Evolutionary conservation across 2,113 vertebrate genomes (phyloP), one percentile per base, ranked within the genome.

Genomic region (Dascyllus trimaculatus): DNA sequence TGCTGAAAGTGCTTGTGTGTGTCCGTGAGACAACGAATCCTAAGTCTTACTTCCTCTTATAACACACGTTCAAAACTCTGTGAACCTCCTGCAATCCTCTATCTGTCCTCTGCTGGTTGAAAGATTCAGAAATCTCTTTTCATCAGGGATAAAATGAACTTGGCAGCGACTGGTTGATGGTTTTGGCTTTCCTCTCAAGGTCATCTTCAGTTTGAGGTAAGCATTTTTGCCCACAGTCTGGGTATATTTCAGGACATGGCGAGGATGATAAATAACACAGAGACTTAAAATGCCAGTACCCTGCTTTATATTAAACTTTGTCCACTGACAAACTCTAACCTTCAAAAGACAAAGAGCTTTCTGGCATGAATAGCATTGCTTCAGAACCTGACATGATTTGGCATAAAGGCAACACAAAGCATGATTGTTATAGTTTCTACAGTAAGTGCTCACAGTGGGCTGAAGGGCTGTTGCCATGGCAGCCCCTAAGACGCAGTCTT

Each of bases 71-170:
- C 48, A 66, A 77, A 81, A 48, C 62, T 65, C 45, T 49, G 49
- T 62, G 67, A 77, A 80, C 71, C 32, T 71, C 45, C 70, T 84
- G 78, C 88, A 86, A 85, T 54, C 70, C 26, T 63, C 66, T 58
- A 56, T 82, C 52, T 74, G 82, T 69, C 54, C 74, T 62, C 43
- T 81, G 72, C 38, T 54, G 77, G 54, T 46, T 82, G 84, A 91
- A 82, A 71, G 85, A 61, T 64, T 67, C 58, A 70, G 38, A 81
- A 83, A 80, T 43, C 75, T 56, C 58, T 79, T 92, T 90, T 93
- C 89, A 87, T 85, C 84, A 46, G 58, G 45, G 62, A 76, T 84
- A 52, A 91, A 89, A 91, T 90, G 29, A 91, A 78, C 69, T 78
- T 90, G 89, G 84, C 89, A 78, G 14, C 10, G 10, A 38, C 25